Percentiles rank a stretch among this genome's conserved stretches.
Conservation (phyloP, 2,888 invertebrate genomes). For the Junonia oenone region DNA sequence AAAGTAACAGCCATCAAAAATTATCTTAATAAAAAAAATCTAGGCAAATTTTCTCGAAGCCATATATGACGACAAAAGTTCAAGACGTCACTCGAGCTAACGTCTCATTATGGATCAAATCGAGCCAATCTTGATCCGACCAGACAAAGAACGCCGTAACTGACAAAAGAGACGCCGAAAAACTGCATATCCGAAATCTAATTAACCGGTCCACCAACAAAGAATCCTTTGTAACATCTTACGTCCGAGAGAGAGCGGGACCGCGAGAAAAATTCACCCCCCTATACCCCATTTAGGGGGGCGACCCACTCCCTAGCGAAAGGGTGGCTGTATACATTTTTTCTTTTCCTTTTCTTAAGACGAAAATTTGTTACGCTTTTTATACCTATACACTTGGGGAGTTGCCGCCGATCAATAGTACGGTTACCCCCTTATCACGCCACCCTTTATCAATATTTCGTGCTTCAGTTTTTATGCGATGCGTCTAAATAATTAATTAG, state of each 20-base stretch:
- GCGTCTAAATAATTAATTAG: conserved; percentile 39
- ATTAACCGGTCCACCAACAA: conserved; percentile 55
- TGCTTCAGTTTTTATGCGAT: conserved; percentile 58
- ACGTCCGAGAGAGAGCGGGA: conserved; percentile 58
- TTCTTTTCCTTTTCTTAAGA: conserved; percentile 80
- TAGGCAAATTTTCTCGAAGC: neutral
- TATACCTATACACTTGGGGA: conserved; percentile 71
- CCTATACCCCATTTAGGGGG: conserved; percentile 34
- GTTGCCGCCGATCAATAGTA: conserved; percentile 65
- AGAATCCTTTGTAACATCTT: conserved; percentile 75
- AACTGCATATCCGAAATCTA: conserved; percentile 42
- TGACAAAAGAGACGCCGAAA: conserved; percentile 30
- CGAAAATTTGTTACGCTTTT: conserved; percentile 81
- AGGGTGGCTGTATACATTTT: conserved; percentile 76
- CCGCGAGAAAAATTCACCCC: conserved; percentile 69
- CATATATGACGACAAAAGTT: neutral
- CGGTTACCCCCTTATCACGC: conserved; percentile 53
- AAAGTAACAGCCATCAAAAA: too few relatives aligned
- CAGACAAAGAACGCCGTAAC: conserved; percentile 11
- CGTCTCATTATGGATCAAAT: neutral
- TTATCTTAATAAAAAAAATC: neutral
- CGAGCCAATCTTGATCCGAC: neutral
- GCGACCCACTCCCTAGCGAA: conserved; percentile 37
- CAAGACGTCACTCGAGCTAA: neutral
- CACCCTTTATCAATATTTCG: conserved; percentile 78